Base-by-base conservation (phyloP, 2,113 vertebrate genomes). In the Condylura cristata region DNA sequence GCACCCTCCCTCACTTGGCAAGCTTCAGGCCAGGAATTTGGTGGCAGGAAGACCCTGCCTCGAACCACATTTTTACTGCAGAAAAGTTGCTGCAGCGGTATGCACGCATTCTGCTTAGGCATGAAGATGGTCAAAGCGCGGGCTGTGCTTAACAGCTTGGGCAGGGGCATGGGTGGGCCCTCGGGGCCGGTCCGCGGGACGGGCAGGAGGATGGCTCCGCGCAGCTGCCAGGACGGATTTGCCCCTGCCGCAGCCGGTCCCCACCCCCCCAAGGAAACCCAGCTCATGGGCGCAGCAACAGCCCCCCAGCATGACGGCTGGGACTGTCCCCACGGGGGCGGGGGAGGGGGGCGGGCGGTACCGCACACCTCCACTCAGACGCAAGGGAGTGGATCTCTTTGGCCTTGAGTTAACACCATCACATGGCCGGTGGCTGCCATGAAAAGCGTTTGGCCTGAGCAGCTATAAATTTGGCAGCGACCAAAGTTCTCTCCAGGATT, bases 1-100 rank as follows among this genome's bases (percentile, higher is more conserved):
- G 14, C 53, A 17, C 26, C 7, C 10, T 34, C 1, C 2, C 8
- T 14, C 32, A 2, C 2, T 0, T 16, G 1, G 24, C 16, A 0
- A 53, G 22, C 0, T 14, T 14, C 1, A 24, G 65, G 24, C 5
- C 1, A 18, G 56, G 72, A 18, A 5, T 3, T 44, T 0, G 71
- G 41, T 10, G 9, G 30, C 34, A 51, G 48, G 32, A 56, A 68
- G 28, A 30, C 8, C 6, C 39, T 10, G 4, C 30, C 12, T 78
- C 58, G 48, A 28, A 24, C 32, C 41, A 66, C 39, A 4, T 16
- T 28, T n/a, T 17, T 8, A 5, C 5, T 44, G 7, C 10, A 32
- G 30, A 37, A 37, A 30, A 0, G 26, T 7, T 41, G 30, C 11
- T 22, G 74, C 44, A 32, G 34, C 6, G 2, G 26, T 32, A 17